Conservation (phyloP, 64 coral and sea anemone species). For the Montipora capricornis region DNA sequence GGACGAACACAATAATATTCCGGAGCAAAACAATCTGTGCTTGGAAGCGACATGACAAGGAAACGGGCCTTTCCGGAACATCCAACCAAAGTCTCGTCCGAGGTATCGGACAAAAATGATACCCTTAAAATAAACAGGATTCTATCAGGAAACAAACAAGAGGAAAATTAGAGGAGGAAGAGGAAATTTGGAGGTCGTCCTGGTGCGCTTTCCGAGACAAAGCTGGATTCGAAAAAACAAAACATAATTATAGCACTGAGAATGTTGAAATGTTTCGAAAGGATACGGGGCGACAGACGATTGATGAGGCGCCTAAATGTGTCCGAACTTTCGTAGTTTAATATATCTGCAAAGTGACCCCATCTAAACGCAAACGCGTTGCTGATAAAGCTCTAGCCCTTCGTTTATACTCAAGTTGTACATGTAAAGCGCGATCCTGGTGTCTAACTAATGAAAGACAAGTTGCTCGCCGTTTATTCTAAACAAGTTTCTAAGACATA, state of each 20-base stretch:
- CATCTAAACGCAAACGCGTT: too few relatives aligned
- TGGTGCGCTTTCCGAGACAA: not conserved
- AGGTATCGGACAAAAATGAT: not conserved
- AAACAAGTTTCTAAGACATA: not conserved
- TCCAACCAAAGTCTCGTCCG: not conserved
- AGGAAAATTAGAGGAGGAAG: not conserved
- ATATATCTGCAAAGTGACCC: too few relatives aligned
- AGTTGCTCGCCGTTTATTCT: not conserved
- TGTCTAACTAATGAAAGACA: too few relatives aligned
- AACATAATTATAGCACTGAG: not conserved
- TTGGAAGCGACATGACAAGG: not conserved
- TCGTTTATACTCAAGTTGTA: too few relatives aligned
- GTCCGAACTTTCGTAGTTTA: too few relatives aligned
- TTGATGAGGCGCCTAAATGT: not conserved
- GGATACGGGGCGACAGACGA: conserved; percentile 11
- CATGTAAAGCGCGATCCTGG: too few relatives aligned
- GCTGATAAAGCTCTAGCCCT: too few relatives aligned
- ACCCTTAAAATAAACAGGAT: not conserved
- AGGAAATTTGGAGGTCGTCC: not conserved
- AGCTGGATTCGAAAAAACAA: not conserved
- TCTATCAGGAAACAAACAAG: not conserved
- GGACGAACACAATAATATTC: not conserved
- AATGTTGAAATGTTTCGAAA: not conserved
- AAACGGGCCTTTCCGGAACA: not conserved
- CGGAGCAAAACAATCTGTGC: not conserved